These are phyloP conservation scores for Colletes latitarsis DNA, from an alignment of 1,140 invertebrate genomes.

Conservation along the genomic window DNA sequence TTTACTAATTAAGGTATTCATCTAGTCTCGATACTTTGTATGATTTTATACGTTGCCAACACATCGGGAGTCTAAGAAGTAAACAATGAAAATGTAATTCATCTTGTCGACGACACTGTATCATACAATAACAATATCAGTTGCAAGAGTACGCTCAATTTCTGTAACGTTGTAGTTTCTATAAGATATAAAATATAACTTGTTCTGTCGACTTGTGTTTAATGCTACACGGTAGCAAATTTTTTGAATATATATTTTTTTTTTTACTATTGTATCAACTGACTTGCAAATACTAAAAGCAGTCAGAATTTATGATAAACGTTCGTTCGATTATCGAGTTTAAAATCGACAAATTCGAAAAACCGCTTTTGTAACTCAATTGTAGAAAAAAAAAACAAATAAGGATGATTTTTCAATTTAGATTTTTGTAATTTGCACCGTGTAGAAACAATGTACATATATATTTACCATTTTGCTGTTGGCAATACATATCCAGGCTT, in stretches of 20 bases:
- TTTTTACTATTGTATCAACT: constrained; percentile 13
- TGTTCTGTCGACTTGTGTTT: constrained; percentile 7
- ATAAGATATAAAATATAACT: constrained; percentile 37
- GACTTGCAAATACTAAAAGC: constrained; percentile 4
- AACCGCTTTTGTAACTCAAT: background rate
- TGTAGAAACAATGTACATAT: constrained; percentile 47
- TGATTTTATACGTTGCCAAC: constrained; percentile 60
- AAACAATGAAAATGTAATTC: constrained; percentile 20
- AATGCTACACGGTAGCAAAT: constrained; percentile 6
- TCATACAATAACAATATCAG: constrained; percentile 23
- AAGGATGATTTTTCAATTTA: constrained; percentile 8
- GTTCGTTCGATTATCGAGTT: background rate
- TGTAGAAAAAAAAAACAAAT: constrained; percentile 17
- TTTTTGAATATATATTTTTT: constrained; percentile 6
- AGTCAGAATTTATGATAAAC: background rate
- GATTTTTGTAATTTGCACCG: constrained; percentile 22
- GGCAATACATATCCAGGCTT: constrained; percentile 47
- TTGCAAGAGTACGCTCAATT: constrained; percentile 46
- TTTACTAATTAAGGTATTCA: constrained; percentile 64
- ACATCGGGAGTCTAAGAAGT: constrained; percentile 24
- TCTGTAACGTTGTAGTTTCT: constrained; percentile 40
- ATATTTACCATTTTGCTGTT: constrained; percentile 39
- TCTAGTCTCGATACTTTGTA: constrained; percentile 65
- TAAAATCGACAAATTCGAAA: background rate
- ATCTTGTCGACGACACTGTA: constrained; percentile 33